Evolutionary conservation across 2,888 invertebrate genomes (phyloP), one percentile per base, ranked within the genome.

Genomic region (Drosophila monieri): DNA sequence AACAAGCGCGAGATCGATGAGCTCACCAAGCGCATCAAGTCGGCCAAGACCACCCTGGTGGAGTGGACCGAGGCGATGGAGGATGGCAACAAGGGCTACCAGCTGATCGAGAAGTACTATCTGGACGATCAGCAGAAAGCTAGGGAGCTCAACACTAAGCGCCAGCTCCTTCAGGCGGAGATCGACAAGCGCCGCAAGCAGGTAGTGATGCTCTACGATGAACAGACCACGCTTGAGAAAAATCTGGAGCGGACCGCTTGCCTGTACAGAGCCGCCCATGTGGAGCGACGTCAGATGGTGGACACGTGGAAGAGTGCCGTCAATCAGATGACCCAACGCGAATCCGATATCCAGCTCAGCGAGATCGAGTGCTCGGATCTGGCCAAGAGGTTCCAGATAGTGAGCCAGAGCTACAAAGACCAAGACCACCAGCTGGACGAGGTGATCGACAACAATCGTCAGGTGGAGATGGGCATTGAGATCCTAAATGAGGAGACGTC

Each of bases 41-140:
- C 95, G 89, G 95, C 90, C 4, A 91, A 91, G 71, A 76, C 85
- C 1, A 94, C 94, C 0, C 88, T 96, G 55, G 92, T 93, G 47
- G 94, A 95, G 53, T 96, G 95, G 95, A 94, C 95, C 25, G 94
- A 95, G 44, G 94, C 94, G 0, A 92, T 96, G 61, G 93, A 94
- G 74, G 93, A 94, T 62, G 94, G 94, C 37, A 94, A 95, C 43
- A 94, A 94, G 51, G 95, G 95, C 64, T 95, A 95, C 75, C 92
- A 93, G 27, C 91, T 96, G n/a, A 94, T 96, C 44, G 94, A 94
- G 78, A 94, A 94, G 85, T 95, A 95, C 77, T 94, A 95, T 59
- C 93, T 94, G 83, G 94, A 95, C 74, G 96, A 97, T 89, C 92
- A 94, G 18, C 93, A 94, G 53, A 94, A 93, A 77, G 95, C 94